These are phyloP conservation scores for Bettongia penicillata DNA, from an alignment of 2,113 vertebrate species.

Conservation along the genomic window DNA sequence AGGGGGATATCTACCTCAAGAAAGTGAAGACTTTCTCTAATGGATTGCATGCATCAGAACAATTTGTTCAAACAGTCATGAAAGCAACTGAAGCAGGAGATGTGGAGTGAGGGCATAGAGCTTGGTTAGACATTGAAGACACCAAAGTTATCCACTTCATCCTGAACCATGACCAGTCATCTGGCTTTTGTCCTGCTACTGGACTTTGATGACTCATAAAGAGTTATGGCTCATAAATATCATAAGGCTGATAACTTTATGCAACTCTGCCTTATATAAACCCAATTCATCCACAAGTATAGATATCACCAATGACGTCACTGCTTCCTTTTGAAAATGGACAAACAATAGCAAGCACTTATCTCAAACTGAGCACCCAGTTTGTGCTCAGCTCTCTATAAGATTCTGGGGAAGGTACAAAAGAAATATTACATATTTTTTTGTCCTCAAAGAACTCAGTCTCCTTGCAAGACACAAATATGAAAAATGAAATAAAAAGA, in stretches of 20 bases:
- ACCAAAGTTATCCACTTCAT: no score
- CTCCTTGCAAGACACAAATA: not conserved
- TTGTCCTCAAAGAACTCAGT: not conserved
- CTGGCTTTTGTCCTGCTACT: not conserved
- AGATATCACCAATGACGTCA: not conserved
- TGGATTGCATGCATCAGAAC: not conserved
- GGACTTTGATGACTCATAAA: not conserved
- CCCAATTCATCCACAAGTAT: not conserved
- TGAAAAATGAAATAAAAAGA: not conserved
- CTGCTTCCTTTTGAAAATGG: not conserved
- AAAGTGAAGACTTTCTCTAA: not conserved
- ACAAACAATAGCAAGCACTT: not conserved
- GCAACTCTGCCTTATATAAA: not conserved
- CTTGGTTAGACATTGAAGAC: not conserved
- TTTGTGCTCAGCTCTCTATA: not conserved
- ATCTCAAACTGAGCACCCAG: not conserved
- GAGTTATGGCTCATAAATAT: no score
- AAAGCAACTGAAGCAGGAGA: not conserved
- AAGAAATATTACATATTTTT: not conserved
- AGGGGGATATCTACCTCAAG: not conserved
- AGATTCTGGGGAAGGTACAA: not conserved
- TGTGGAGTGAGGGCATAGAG: not conserved
- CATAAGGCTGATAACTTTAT: not conserved
- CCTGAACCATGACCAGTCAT: not conserved
- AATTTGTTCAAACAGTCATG: not conserved